Base-by-base conservation (phyloP, 2,797 vertebrate species). In the Scarus forsteni region DNA sequence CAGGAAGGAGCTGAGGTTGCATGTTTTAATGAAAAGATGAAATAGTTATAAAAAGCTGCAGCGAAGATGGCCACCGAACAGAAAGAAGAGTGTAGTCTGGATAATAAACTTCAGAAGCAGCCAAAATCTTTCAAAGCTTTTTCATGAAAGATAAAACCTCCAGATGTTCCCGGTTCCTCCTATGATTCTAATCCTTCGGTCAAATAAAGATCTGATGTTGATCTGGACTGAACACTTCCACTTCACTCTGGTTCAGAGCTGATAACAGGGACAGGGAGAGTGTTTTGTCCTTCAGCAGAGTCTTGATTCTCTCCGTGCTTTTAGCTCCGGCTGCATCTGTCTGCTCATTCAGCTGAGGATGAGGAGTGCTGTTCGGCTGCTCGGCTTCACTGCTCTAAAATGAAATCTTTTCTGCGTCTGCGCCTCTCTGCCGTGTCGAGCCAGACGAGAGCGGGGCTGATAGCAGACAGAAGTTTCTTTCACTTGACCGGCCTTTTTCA, bases 291-390 rank as follows among this genome's bases (percentile, higher is more conserved):
- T 60, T 48, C 58, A 52, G 46, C 19, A 16, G 40, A 39, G 44
- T 70, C 38, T 62, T 44, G 48, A 60, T 69, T 67, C 35, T 35
- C 15, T 35, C 59, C 39, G 55, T 70, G 44, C 57, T 70, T 73
- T 74, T 53, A 5, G 43, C 51, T 59, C 46, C 56, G 14, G 10
- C 40, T 68, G 51, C 49, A 60, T 80, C 70, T 80, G 59, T 79
- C 35, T 72, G 73, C 63, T 80, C 63, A 19, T 54, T 77, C 66
- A 46, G 51, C 70, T 59, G 56, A 74, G 66, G 36, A 75, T 39
- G 60, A 72, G 34, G 60, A 72, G 34, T 49, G 13, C 39, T 48
- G 72, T 70, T 66, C 58, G 18, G 38, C 39, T 53, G 62, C 43
- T 7, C 11, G 76, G 34, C 48, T 15, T 75, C 66, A 8, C 36